Base-by-base conservation (phyloP, 2,113 vertebrate genomes). In the Theristicus caerulescens region DNA sequence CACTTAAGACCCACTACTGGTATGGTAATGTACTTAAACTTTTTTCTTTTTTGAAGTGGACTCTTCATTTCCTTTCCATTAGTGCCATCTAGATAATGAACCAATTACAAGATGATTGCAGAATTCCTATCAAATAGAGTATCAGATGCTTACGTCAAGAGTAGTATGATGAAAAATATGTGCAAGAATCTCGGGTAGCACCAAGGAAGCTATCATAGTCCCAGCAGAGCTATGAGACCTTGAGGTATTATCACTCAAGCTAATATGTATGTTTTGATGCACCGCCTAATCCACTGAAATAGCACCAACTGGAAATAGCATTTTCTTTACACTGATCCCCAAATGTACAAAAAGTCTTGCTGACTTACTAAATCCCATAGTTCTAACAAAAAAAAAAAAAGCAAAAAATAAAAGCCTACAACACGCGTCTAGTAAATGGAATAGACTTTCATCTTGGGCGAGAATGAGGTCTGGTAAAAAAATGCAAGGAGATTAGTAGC, bases 251-350 rank as follows among this genome's bases (percentile, higher is more conserved):
- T 62, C 85, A 82, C 36, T 58, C 49, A 82, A 85, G 49, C 49
- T 92, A 93, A 77, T 24, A 73, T 8, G 54, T 70, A 34, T 83
- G 73, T 93, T 82, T 92, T 83, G 86, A 92, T 94, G 67, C 66
- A 59, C 51, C 44, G 32, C 51, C 80, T 94, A 96, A 97, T 96
- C 90, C 88, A 96, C 67, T 86, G 82, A 88, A 96, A 94, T 51
- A 94, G 71, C 82, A 93, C n/a, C 59, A 86, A 92, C 55, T 36
- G 46, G 90, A 96, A 96, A 96, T 25, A 67, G 55, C n/a, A 64
- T 94, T 94, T 88, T 51, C 74, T 94, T 94, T 71, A 64, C 67
- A 47, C 71, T 84, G 90, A 92, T 95, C 80, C 58, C 42, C 82
- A 90, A 88, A 94, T 2, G 58, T 80, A 94, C 69, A 90, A 83